These are phyloP conservation scores for Erpornis zantholeuca DNA, from an alignment of 2,113 vertebrate species.

Conservation along the genomic window DNA sequence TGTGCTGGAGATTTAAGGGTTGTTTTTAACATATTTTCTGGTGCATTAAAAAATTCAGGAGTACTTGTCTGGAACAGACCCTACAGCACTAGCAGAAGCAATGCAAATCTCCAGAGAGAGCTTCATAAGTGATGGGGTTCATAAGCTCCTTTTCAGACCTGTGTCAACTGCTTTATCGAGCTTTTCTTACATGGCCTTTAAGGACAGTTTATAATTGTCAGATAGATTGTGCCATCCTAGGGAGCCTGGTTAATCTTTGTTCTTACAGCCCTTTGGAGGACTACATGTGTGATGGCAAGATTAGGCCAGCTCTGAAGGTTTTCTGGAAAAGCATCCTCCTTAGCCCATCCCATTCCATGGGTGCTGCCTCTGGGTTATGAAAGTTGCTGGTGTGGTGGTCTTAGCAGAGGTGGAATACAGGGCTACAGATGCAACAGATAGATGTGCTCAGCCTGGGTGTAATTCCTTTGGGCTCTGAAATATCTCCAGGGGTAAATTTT, in stretches of 20 bases:
- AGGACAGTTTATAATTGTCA: background rate
- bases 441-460: background rate
- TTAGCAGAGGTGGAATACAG: background rate
- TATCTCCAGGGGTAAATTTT: background rate
- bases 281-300: background rate
- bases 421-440: background rate
- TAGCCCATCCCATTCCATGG: background rate
- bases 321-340: background rate
- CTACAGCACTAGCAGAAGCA: background rate
- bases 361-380: background rate
- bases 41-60: background rate
- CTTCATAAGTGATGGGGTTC: background rate
- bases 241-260: background rate
- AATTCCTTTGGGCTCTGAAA: background rate
- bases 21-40: background rate
- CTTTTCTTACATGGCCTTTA: background rate
- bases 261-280: background rate
- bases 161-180: background rate
- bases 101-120: background rate
- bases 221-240: background rate
- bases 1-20: background rate
- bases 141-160: background rate
- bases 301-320: background rate
- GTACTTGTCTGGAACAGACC: background rate
- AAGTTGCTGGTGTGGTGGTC: background rate